Evolutionary conservation across 2,797 vertebrate species (phyloP).

Genomic region (Catamblyrhynchus diadema): DNA sequence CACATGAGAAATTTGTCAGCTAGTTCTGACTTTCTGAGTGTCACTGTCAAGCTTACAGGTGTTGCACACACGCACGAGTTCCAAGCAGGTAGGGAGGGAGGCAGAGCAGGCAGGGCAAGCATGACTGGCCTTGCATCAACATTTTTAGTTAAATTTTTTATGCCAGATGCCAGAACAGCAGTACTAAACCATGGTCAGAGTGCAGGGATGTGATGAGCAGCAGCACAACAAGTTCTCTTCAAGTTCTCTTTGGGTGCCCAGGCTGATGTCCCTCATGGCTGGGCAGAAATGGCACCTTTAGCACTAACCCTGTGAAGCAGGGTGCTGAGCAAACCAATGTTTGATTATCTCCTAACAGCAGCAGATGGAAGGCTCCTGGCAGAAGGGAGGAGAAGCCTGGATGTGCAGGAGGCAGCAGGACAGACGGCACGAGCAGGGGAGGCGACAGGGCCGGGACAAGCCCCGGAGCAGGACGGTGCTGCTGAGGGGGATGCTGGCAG

Average conservation of each 20-base stretch:
- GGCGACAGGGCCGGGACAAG: background rate
- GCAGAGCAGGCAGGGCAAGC: background rate
- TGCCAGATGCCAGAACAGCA: background rate
- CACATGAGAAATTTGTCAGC: background rate
- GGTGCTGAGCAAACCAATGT: background rate
- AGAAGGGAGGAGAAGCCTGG: background rate
- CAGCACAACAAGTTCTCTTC: background rate
- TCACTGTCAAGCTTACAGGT: background rate
- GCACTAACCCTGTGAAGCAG: background rate
- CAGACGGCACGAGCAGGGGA: background rate
- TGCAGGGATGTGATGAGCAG: background rate
- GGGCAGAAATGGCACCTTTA: background rate
- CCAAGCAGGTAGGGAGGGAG: background rate
- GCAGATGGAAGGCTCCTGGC: background rate
- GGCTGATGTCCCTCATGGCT: background rate
- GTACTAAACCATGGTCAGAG: background rate
- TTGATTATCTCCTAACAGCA: constrained; percentile 29
- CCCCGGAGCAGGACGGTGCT: background rate
- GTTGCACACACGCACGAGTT: background rate
- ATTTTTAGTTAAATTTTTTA: background rate
- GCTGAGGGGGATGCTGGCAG: background rate
- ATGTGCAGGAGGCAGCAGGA: background rate
- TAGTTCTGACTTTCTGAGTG: background rate
- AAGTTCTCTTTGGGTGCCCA: background rate
- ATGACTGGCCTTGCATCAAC: background rate